Evolutionary conservation across 2,113 vertebrate species (phyloP), one percentile per base, ranked within the genome.

Genomic region (Neolamprologus cancellatus): DNA sequence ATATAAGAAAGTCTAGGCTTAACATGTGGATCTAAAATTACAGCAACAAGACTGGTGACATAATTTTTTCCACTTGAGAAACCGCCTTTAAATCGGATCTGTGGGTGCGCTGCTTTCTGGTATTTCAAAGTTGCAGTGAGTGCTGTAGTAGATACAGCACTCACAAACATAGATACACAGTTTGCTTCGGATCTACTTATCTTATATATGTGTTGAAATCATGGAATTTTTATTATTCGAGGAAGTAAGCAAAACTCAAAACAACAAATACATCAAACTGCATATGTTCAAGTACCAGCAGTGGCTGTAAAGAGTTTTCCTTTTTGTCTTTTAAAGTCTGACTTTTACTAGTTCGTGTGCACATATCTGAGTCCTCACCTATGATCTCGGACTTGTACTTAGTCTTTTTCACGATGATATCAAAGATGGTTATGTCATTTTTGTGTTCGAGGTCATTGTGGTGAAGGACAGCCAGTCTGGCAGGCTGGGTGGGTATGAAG

Each of bases 401-500:
- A 3, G 90, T 92, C 83, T 95, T 96, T 87, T 94, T 95, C 25
- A 94, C 36, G 74, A 54, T 86, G 81, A 96, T 71, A 81, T 96
- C 92, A 7, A 96, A 91, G 50, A 95, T 92, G 32, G 94, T 92
- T 85, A 97, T 86, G 10, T 55, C 55, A 80, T 81, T 92, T 79
- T 92, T 91, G 71, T 3, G 2, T 8, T 36, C 41, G 3, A 0
- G 28, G 3, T 5, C 15, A 0, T 39, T 78, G 84, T 76, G 20
- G 46, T 94, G 92, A 84, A 95, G 41, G 54, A 95, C 78, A 52
- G 87, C 94, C 89, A 96, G 89, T 78, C 95, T 95, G 88, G 96
- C 92, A 39, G 94, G 90, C 80, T 96, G 90, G 3, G 92, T 84
- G 1, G 96, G 94, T 57, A 95, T 87, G 90, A 96, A 97, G 83